phyloP scores from a whole-genome alignment of 2,888 invertebrate species.

The Melanostoma scalare region DNA sequence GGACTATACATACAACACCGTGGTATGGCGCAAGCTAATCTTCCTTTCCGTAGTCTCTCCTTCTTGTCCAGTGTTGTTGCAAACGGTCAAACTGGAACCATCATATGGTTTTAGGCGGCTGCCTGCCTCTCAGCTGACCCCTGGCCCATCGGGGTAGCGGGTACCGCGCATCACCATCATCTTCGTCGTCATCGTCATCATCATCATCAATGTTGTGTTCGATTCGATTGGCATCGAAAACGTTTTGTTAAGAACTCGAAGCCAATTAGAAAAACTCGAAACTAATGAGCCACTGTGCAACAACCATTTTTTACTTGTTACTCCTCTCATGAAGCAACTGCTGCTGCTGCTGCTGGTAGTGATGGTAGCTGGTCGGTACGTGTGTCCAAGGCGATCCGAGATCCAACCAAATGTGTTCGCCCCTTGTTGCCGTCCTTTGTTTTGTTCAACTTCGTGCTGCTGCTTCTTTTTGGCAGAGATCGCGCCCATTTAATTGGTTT shows the following conservation, averaged over 20 bases:
- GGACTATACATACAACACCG: constrained; percentile 2
- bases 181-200: constrained; percentile 54
- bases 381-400: not conserved
- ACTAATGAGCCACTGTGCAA: constrained; percentile 77
- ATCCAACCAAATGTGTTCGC: constrained; percentile 32
- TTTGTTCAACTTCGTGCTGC: constrained; percentile 30
- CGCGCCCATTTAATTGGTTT: constrained; percentile 78
- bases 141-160: constrained; percentile 44
- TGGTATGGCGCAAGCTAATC: constrained; percentile 32
- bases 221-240: constrained; percentile 75
- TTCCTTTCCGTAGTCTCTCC: not conserved
- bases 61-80: not conserved
- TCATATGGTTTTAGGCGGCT: constrained; percentile 1
- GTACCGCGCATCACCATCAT: constrained; percentile 34
- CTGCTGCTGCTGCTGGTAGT: too few species aligned
- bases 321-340: constrained; percentile 11
- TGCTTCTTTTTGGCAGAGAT: constrained; percentile 73
- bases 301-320: constrained; percentile 74
- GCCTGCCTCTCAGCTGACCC: constrained; percentile 46
- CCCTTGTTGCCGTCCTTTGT: constrained; percentile 42
- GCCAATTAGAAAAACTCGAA: constrained; percentile 77
- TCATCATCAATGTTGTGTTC: constrained; percentile 73
- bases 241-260: constrained; percentile 76
- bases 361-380: not conserved
- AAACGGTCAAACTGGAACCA: constrained; percentile 41